Percentiles rank a stretch among this genome's conserved stretches.
phyloP scores from a whole-genome alignment of 2,888 invertebrate genomes.

The Hypena proboscidalis region DNA sequence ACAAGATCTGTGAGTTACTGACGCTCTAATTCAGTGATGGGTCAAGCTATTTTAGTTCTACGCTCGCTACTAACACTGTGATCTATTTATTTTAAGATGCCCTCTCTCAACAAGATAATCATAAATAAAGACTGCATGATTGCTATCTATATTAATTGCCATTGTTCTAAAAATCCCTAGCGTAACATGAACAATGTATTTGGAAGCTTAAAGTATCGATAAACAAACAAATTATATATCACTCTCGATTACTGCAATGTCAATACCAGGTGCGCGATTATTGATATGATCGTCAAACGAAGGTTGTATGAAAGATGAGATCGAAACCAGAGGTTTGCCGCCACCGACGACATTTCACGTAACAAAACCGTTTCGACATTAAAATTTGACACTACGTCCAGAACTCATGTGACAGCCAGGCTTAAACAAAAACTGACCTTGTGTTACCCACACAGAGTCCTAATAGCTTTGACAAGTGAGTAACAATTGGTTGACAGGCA shows the following conservation, averaged over 20 bases:
- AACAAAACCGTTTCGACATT: slow-evolving; percentile 71
- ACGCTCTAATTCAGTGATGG: slow-evolving; percentile 15
- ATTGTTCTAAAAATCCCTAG: too few species aligned
- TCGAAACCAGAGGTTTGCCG: slow-evolving; percentile 60
- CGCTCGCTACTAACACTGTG: slow-evolving; percentile 29
- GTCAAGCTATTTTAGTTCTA: slow-evolving; percentile 34
- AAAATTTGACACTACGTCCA: slow-evolving; percentile 76
- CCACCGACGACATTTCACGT: slow-evolving; percentile 64
- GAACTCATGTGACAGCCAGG: slow-evolving; percentile 52
- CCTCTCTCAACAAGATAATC: slow-evolving; percentile 48
- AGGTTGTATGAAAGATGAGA: slow-evolving; percentile 72
- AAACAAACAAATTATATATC: not conserved
- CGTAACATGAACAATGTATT: too few species aligned
- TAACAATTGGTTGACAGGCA: slow-evolving; percentile 49
- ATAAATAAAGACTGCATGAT: slow-evolving; percentile 33
- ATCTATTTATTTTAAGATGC: slow-evolving; percentile 43
- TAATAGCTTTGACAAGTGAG: slow-evolving; percentile 48
- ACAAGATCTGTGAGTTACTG: slow-evolving; percentile 27
- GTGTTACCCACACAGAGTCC: slow-evolving; percentile 48
- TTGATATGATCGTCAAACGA: slow-evolving; percentile 54
- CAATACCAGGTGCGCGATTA: slow-evolving; percentile 22
- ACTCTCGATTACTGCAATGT: not conserved
- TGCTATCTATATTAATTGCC: slow-evolving; percentile 23
- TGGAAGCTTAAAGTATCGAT: too few species aligned
- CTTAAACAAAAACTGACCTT: slow-evolving; percentile 53